Evolutionary conservation across 1,140 invertebrate genomes (phyloP).

Genomic region (Pogonomyrmex californicus): DNA sequence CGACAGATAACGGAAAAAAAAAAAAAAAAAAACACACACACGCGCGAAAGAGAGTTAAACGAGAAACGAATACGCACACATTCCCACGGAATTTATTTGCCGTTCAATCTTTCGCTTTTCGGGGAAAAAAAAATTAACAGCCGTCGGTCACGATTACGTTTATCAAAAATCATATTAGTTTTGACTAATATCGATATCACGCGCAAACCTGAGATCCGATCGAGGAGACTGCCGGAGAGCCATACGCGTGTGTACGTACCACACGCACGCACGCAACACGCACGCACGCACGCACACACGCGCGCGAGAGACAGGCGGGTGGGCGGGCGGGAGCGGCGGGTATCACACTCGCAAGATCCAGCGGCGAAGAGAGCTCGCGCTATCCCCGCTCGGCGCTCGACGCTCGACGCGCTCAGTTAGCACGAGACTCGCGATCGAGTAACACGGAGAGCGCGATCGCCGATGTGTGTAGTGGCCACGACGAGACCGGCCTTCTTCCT

Average conservation of each 20-base stretch:
- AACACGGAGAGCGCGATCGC: conserved; percentile 69
- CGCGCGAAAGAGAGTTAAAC: not conserved
- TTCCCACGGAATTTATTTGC: no score
- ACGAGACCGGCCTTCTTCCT: conserved; percentile 30
- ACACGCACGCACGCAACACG: no score
- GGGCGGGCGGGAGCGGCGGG: conserved; percentile 35
- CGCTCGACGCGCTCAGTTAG: conserved; percentile 81
- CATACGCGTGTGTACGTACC: not conserved
- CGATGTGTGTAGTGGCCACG: conserved; percentile 16
- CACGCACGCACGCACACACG: conserved; percentile 8
- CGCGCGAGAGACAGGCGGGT: not conserved
- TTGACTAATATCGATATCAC: not conserved
- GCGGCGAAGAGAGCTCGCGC: conserved; percentile 75
- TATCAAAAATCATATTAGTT: conserved; percentile 4
- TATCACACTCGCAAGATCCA: conserved; percentile 74
- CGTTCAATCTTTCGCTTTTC: not conserved
- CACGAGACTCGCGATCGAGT: conserved; percentile 84
- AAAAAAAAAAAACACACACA: conserved; percentile 7
- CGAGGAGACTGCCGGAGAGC: not conserved
- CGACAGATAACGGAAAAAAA: not conserved
- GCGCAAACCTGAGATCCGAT: not conserved
- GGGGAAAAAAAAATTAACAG: not conserved
- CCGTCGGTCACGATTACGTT: not conserved
- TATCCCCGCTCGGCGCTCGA: conserved; percentile 75
- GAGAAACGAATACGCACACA: not conserved